phyloP scores from a whole-genome alignment of 2,888 invertebrate genomes.

The Thereva nobilitata region DNA sequence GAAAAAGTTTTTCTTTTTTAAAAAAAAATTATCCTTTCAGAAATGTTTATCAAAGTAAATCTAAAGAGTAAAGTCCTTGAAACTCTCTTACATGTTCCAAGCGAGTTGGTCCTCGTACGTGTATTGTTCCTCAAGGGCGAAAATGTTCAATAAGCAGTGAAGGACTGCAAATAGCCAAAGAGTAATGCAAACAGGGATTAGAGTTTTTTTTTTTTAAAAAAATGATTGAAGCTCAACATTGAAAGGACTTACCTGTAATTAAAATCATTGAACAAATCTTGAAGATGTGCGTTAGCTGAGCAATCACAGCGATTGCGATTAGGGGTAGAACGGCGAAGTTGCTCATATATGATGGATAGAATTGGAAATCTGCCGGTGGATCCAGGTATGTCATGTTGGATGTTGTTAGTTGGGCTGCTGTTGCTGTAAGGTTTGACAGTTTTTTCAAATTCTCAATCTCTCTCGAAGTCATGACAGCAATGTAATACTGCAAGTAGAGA shows the following conservation, averaged over 20 bases:
- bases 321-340: conserved; percentile 72
- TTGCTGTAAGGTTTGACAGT: conserved; percentile 17
- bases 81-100: conserved; percentile 51
- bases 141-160: conserved; percentile 66
- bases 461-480: conserved; percentile 11
- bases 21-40: too few relatives aligned
- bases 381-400: conserved; percentile 6
- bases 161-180: conserved; percentile 48
- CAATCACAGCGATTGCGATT: conserved; percentile 71
- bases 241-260: conserved; percentile 59
- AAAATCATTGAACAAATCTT: conserved; percentile 68
- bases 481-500: conserved; percentile 28
- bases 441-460: conserved; percentile 30
- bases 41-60: too few relatives aligned
- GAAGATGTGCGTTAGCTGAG: conserved; percentile 71
- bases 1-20: too few relatives aligned
- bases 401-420: conserved; percentile 6
- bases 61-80: not conserved
- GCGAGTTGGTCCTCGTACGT: conserved; percentile 62
- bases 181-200: not conserved
- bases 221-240: not conserved
- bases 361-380: conserved; percentile 43
- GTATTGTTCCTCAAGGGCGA: conserved; percentile 62
- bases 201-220: not conserved
- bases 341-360: conserved; percentile 75